Percentiles rank a stretch among this genome's conserved stretches.
Evolutionary conservation across 2,113 vertebrate genomes (phyloP).

Genomic region (Paratilapia polleni): DNA sequence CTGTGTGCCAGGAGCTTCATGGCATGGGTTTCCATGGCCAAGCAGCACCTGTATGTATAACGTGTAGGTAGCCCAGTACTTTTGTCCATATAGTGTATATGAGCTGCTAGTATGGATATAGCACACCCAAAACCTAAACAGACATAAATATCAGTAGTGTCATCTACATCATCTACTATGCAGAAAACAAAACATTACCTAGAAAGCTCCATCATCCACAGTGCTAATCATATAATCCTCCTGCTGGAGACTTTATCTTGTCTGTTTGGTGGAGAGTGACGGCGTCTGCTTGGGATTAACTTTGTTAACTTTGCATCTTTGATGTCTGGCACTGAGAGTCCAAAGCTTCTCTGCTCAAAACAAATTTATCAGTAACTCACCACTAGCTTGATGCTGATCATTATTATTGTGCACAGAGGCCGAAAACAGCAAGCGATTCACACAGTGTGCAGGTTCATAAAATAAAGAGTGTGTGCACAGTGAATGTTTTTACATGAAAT

Average conservation of each 20-base stretch:
- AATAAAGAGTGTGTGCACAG: neutral
- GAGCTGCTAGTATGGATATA: too few relatives aligned
- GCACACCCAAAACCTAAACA: neutral
- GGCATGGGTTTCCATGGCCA: neutral
- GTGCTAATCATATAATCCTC: neutral
- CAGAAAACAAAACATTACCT: neutral
- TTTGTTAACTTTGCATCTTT: neutral
- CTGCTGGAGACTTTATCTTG: neutral
- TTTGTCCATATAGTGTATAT: too few relatives aligned
- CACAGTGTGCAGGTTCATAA: neutral
- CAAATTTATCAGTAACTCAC: neutral
- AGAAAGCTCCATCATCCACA: neutral
- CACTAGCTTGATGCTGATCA: too few relatives aligned
- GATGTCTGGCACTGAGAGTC: neutral
- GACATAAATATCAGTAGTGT: accelerated
- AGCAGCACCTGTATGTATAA: neutral
- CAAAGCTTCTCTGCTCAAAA: neutral
- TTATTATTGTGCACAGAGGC: too few relatives aligned
- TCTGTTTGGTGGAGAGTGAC: neutral
- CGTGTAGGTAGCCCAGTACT: too few relatives aligned
- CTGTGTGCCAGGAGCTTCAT: neutral
- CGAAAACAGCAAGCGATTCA: too few relatives aligned
- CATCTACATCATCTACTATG: neutral
- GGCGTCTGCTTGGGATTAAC: neutral
- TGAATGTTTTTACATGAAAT: neutral